Evolutionary conservation across 2,113 vertebrate species (phyloP).

Genomic region (Sialia sialis): DNA sequence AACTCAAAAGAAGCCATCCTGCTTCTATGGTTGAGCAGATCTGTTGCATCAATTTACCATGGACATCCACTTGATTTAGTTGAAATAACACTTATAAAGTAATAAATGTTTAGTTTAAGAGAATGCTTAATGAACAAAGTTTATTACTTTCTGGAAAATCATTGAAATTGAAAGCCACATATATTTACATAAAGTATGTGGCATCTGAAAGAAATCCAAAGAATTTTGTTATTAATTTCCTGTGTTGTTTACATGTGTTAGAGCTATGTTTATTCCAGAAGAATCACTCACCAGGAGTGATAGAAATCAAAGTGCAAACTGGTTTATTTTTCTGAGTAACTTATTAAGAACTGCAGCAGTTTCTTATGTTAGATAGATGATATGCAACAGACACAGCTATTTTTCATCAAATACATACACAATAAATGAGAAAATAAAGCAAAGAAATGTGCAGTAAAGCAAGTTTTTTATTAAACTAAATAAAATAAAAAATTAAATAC

Average conservation of each 20-base stretch:
- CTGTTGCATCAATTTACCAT: constrained; percentile 37
- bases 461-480: constrained; percentile 55
- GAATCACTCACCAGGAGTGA: constrained; percentile 57
- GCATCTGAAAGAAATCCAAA: constrained; percentile 68
- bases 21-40: not conserved
- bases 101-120: constrained; percentile 65
- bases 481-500: not conserved
- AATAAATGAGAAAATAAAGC: constrained; percentile 32
- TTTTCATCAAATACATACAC: not conserved
- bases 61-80: constrained; percentile 53
- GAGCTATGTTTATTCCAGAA: constrained; percentile 64
- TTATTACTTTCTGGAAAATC: constrained; percentile 57
- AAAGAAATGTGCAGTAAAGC: constrained; percentile 37
- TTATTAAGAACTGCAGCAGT: constrained; percentile 53
- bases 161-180: constrained; percentile 62
- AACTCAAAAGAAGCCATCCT: not conserved
- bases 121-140: constrained; percentile 63
- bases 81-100: constrained; percentile 57
- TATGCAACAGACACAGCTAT: not conserved
- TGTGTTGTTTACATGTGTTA: constrained; percentile 70
- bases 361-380: constrained; percentile 30
- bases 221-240: constrained; percentile 72
- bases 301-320: constrained; percentile 67
- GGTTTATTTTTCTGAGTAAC: constrained; percentile 64
- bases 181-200: constrained; percentile 63